Base-by-base conservation (phyloP, 2,113 vertebrate species). In the Nipponia nippon region DNA sequence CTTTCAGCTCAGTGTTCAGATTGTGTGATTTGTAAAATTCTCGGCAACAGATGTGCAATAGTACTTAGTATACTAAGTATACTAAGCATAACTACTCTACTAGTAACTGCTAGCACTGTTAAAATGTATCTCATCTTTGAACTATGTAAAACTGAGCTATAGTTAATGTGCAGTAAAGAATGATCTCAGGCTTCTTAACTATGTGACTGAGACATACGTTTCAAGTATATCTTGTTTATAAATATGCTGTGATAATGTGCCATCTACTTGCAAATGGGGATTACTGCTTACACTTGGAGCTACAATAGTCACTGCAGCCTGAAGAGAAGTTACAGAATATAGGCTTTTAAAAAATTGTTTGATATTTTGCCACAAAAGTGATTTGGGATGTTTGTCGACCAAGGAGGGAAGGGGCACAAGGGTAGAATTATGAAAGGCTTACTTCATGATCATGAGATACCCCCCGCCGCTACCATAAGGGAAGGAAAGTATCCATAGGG, bases 261-360 rank as follows among this genome's bases (percentile, higher is more conserved):
- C 95, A 87, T 91, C 94, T 95, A 87, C 94, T 96, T 97, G 83
- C 87, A 94, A 95, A 84, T 71, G 11, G 20, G 53, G 59, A 95
- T 96, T 95, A 87, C 83, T 75, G 50, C 93, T 96, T 87, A 75
- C 23, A 21, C 16, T 83, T 86, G 22, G 27, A 70, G 22, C 36
- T 83, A 16, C 0, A 0, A 40, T 23, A 92, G 27, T 75, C 46
- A 10, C 4, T 34, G 62, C 50, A 80, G 44, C 55, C 79, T 81
- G 66, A 83, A 83, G 50, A 49, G 14, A 65, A 58, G 30, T 53
- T 82, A 38, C 30, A 79, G 16, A 90, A 75, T 17, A 13, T 1
- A 65, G 5, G 9, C 6, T 44, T 84, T 67, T 5, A 26, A 63
- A 82, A 52, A n/a, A 16, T 30, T 30, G 3, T 11, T 75, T 36